phyloP scores from a whole-genome alignment of 2,888 invertebrate genomes.

The Embidobia sp. region DNA sequence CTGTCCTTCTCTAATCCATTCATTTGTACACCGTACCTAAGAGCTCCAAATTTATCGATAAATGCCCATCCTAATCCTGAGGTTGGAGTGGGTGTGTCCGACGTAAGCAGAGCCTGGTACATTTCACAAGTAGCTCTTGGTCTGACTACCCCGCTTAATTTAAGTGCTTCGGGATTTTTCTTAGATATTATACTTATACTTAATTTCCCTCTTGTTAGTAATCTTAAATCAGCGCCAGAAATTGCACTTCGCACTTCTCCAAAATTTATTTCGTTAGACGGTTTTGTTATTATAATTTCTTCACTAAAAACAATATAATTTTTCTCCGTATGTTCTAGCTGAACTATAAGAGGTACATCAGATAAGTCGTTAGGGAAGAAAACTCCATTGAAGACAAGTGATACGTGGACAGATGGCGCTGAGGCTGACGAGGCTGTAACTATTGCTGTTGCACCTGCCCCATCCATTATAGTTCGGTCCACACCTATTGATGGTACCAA shows the following conservation, averaged over 20 bases:
- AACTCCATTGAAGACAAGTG: conserved; percentile 91
- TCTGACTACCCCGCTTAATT: conserved; percentile 87
- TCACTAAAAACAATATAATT: conserved; percentile 89
- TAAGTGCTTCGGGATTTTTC: conserved; percentile 85
- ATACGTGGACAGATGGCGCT: conserved; percentile 90
- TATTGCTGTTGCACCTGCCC: conserved; percentile 91
- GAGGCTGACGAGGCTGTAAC: conserved; percentile 91
- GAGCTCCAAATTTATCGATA: conserved; percentile 89
- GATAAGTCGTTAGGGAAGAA: conserved; percentile 85
- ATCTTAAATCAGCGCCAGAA: conserved; percentile 88
- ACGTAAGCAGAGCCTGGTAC: conserved; percentile 87
- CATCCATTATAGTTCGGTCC: conserved; percentile 83
- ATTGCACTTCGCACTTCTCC: conserved; percentile 91
- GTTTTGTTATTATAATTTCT: conserved; percentile 86
- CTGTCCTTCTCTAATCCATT: conserved; percentile 73
- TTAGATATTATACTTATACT: conserved; percentile 87
- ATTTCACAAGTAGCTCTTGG: conserved; percentile 91
- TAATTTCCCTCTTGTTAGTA: conserved; percentile 89
- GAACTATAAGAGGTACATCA: conserved; percentile 87
- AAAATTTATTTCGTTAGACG: conserved; percentile 89
- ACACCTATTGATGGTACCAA: conserved; percentile 86
- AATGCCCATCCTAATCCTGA: conserved; percentile 91
- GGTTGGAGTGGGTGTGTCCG: conserved; percentile 78
- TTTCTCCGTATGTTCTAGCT: conserved; percentile 87
- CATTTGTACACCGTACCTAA: conserved; percentile 87